Conservation (phyloP, 2,797 vertebrate genomes). For the Darevskia mixta region DNA sequence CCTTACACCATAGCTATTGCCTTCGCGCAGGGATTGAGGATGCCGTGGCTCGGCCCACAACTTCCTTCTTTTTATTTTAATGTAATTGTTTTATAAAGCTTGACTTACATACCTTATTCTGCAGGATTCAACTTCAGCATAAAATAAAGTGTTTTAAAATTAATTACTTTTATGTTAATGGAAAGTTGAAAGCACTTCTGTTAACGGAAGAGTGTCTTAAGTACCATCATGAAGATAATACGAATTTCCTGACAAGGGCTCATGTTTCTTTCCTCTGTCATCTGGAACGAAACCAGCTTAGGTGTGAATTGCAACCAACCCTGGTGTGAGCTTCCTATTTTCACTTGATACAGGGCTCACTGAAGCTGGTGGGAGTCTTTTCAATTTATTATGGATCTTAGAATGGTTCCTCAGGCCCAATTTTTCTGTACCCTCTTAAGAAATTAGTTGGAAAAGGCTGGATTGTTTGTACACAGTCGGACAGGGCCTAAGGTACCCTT, state of each 20-base stretch:
- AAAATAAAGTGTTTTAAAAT: not conserved
- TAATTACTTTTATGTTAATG: not conserved
- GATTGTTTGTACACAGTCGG: not conserved
- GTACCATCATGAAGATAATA: not conserved
- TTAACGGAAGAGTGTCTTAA: not conserved
- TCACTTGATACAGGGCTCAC: not conserved
- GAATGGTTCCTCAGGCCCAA: not conserved
- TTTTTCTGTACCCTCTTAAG: not conserved
- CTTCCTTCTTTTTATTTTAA: not conserved
- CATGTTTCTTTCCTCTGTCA: not conserved
- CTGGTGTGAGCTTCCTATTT: not conserved
- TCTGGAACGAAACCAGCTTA: not conserved
- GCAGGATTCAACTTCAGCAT: not conserved
- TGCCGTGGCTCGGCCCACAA: too few species aligned
- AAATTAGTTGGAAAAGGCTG: conserved; percentile 2
- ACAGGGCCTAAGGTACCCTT: not conserved
- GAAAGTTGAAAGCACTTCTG: not conserved
- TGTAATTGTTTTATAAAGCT: not conserved
- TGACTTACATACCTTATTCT: not conserved
- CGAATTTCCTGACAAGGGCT: not conserved
- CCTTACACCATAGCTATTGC: too few species aligned
- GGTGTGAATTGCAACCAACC: not conserved
- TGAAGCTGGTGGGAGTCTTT: conserved; percentile 2
- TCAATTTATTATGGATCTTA: not conserved
- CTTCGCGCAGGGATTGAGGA: too few species aligned